phyloP scores from a whole-genome alignment of 2,797 vertebrate species.

The Garrulus glandarius region DNA sequence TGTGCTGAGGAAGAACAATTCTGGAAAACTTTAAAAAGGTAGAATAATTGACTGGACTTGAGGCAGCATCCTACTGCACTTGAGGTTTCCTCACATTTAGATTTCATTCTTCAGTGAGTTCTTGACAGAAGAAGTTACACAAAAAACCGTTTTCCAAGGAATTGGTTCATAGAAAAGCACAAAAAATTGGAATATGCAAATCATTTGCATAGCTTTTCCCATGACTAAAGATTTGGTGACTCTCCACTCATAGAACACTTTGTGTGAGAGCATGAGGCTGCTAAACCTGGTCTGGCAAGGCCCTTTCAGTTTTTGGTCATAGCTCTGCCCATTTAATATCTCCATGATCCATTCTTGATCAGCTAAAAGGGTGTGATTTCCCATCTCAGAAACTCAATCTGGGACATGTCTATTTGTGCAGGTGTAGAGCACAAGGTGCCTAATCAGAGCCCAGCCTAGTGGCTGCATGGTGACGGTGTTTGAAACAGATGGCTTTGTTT shows the following conservation, averaged over 20 bases:
- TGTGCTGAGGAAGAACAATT: background rate
- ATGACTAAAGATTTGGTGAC: background rate
- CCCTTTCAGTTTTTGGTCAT: background rate
- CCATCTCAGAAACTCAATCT: accelerated
- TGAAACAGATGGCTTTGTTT: background rate
- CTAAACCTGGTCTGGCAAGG: background rate
- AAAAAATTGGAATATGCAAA: background rate
- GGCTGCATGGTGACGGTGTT: background rate
- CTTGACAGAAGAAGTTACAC: background rate
- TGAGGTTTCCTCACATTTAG: background rate
- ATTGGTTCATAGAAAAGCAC: background rate
- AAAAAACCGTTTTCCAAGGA: background rate
- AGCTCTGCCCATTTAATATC: background rate
- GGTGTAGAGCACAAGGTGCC: background rate
- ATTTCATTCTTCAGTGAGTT: background rate
- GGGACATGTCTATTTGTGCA: background rate
- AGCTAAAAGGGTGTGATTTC: background rate
- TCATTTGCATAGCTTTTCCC: background rate
- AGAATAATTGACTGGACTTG: background rate
- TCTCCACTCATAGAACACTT: background rate
- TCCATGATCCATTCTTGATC: background rate
- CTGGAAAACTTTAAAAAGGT: background rate
- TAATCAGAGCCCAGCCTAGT: background rate
- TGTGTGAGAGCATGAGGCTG: background rate
- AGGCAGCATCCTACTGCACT: background rate